phyloP scores from a whole-genome alignment of 2,113 vertebrate species.

The Dicaeum eximium region DNA sequence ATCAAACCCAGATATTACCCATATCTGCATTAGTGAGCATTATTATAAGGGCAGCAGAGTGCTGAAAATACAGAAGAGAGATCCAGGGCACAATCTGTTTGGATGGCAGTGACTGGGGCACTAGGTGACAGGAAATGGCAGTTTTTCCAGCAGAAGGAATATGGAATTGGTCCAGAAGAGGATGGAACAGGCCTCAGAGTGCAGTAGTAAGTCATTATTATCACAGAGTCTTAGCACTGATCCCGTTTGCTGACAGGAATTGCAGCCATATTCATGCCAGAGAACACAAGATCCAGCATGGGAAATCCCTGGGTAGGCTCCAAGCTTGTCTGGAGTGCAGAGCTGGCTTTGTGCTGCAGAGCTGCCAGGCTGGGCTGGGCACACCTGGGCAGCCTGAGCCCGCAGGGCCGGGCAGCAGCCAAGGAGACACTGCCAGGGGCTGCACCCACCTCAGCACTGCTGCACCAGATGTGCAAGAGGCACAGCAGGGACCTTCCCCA shows the following conservation, averaged over 20 bases:
- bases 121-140: not conserved
- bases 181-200: not conserved
- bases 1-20: not conserved
- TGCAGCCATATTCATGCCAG: not conserved
- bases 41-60: not conserved
- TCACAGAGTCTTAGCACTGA: not conserved
- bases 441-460: not conserved
- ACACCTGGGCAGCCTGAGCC: not conserved
- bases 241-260: not conserved
- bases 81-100: not conserved
- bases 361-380: not conserved
- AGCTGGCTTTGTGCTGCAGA: not conserved
- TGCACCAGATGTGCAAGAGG: not conserved
- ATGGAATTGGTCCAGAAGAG: not conserved
- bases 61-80: not conserved
- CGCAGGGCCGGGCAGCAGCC: not conserved
- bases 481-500: not conserved
- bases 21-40: not conserved
- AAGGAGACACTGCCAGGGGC: not conserved
- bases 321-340: conserved; percentile 1
- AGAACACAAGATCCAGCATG: not conserved
- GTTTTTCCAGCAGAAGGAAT: not conserved
- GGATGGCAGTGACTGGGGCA: not conserved
- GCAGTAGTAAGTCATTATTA: not conserved
- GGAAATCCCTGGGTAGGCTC: conserved; percentile 33